phyloP scores from a whole-genome alignment of 1,140 invertebrate genomes.

The Zaprionus gabonicus region DNA sequence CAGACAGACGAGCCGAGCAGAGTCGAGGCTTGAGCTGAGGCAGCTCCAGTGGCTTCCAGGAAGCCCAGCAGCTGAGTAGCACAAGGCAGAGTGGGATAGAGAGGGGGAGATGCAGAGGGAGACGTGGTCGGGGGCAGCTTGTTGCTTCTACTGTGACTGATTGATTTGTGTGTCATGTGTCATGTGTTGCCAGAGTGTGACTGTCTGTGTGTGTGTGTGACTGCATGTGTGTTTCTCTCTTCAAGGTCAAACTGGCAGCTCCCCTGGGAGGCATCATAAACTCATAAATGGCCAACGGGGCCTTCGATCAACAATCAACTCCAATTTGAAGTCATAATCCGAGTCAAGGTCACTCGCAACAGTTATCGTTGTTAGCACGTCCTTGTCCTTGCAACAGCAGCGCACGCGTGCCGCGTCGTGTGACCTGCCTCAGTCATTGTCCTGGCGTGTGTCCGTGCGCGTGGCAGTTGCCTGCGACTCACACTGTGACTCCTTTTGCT shows the following conservation, averaged over 20 bases:
- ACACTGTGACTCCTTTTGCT: slow-evolving; percentile 45
- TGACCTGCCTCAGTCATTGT: slow-evolving; percentile 26
- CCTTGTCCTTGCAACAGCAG: slow-evolving; percentile 20
- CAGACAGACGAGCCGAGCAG: slow-evolving; percentile 38
- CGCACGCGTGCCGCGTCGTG: slow-evolving; percentile 41
- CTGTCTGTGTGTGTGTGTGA: not conserved
- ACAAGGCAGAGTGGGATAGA: no score
- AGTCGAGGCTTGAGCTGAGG: not conserved
- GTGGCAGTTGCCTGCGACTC: slow-evolving; percentile 19
- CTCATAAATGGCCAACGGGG: slow-evolving; percentile 38
- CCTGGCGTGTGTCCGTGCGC: slow-evolving; percentile 15
- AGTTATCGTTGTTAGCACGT: slow-evolving; percentile 18
- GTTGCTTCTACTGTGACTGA: slow-evolving; percentile 67
- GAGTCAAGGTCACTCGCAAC: slow-evolving; percentile 12
- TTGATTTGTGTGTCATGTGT: slow-evolving; percentile 63
- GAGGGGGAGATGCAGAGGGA: not conserved
- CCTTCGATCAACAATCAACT: slow-evolving; percentile 24
- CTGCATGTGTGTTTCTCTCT: not conserved
- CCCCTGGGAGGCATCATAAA: slow-evolving; percentile 43
- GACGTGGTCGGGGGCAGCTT: slow-evolving; percentile 1
- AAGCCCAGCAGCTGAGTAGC: slow-evolving; percentile 15
- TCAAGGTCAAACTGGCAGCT: slow-evolving; percentile 54
- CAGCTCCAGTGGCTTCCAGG: slow-evolving; percentile 31
- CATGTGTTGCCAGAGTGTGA: not conserved
- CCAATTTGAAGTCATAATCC: slow-evolving; percentile 14